These are phyloP conservation scores for Maniola jurtina DNA, from an alignment of 1,140 invertebrate species.

Conservation along the genomic window DNA sequence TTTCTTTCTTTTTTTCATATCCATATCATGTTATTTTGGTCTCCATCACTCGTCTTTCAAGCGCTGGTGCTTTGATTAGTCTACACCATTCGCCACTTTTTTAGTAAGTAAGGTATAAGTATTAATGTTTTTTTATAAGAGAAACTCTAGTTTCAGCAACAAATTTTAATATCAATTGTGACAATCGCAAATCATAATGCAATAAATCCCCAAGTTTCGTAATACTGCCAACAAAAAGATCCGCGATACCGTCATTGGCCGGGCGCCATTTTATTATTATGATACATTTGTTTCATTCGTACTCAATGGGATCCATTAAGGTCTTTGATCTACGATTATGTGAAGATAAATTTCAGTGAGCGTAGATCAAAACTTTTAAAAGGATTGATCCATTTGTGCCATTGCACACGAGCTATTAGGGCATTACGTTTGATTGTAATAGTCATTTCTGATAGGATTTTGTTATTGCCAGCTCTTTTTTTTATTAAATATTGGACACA, in stretches of 20 bases:
- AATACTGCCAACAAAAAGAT: background rate
- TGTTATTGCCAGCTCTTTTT: no score
- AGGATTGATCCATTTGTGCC: conserved; percentile 22
- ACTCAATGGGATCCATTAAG: conserved; percentile 30
- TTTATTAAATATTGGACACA: background rate
- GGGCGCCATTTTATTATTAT: conserved; percentile 47
- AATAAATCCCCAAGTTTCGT: background rate
- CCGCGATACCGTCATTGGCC: conserved; percentile 27
- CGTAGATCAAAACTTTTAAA: conserved; percentile 30
- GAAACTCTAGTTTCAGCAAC: background rate
- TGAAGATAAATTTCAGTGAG: conserved; percentile 24
- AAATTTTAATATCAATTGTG: no score
- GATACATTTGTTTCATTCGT: conserved; percentile 39
- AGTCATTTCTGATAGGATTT: background rate
- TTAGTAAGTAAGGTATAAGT: background rate
- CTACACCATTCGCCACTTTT: background rate
- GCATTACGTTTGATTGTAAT: background rate
- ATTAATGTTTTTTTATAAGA: no score
- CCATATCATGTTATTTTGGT: no score
- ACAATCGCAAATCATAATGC: background rate
- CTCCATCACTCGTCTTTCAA: no score
- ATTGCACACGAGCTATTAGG: background rate
- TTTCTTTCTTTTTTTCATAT: no score
- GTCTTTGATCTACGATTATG: conserved; percentile 30
- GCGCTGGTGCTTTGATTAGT: no score